Evolutionary conservation across 2,888 invertebrate species (phyloP), one percentile per base, ranked within the genome.

Genomic region (Noctua fimbriata): DNA sequence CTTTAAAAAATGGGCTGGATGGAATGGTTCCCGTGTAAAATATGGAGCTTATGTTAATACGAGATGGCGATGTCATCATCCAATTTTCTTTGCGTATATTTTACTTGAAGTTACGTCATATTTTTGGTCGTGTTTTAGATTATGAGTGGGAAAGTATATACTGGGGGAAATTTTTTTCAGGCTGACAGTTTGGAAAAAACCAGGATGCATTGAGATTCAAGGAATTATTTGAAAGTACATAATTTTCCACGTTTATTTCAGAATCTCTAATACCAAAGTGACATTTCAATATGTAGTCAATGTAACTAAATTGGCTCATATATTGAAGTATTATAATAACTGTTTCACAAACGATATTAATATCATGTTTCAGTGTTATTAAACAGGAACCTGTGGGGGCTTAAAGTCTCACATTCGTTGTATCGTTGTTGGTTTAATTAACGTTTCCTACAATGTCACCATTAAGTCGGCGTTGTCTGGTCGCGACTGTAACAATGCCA

Each of bases 391-490:
- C 89, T 85, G 86, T 76, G 80, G 84, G 90, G 89, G 90, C 91
- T 91, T 91, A 93, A 93, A 93, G 82, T 93, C 93, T 93, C 93
- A 92, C 92, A 93, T 93, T 93, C 91, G 90, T 89, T 89, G 92
- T 90, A 92, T 92, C 93, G 93, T 92, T 93, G 94, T 94, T 93
- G 93, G 92, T 94, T 95, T 95, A 96, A 96, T 96, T 95, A 96
- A 96, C 94, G 92, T 94, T 95, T 95, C 94, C 95, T 95, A 93
- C 93, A 93, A 94, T 95, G 96, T 95, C 94, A 95, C 93, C 94
- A 95, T 96, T 95, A 95, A 95, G 94, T 92, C 93, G 88, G 89
- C 89, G 93, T 93, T 92, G 93, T 93, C 92, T 93, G 92, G 90
- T 90, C 92, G 92, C 85, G 83, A 87, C 88, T 91, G 91, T 91